Conservation (phyloP, 2,888 invertebrate species). For the Cryptosula pallasiana region DNA sequence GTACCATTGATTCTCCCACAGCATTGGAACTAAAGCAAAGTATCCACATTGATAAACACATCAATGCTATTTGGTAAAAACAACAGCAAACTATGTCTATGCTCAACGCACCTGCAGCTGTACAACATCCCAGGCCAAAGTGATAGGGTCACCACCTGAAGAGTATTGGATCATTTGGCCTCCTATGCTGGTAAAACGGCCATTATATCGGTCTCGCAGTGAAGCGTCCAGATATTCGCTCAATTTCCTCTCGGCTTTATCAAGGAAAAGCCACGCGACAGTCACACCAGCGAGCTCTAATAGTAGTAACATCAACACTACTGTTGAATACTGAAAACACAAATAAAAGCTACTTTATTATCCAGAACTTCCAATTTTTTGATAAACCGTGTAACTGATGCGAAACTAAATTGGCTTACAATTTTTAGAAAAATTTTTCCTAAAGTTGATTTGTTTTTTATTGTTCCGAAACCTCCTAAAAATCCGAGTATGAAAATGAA, state of each 20-base stretch:
- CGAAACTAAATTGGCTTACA: slow-evolving; percentile 8
- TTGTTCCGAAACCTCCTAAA: background rate
- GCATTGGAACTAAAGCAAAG: background rate
- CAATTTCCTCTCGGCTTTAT: slow-evolving; percentile 5
- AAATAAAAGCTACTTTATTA: too few relatives aligned
- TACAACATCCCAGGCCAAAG: slow-evolving; percentile 13
- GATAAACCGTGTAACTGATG: background rate
- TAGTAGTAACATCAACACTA: background rate
- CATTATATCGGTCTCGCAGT: background rate
- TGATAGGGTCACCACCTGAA: background rate
- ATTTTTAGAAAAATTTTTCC: slow-evolving; percentile 17
- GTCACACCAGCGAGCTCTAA: background rate
- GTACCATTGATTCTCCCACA: background rate
- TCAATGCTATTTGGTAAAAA: too few relatives aligned
- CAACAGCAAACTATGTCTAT: too few relatives aligned
- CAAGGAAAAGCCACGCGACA: slow-evolving; percentile 9
- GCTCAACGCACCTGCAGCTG: slow-evolving; percentile 3
- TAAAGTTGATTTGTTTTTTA: background rate
- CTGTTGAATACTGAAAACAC: slow-evolving; percentile 17
- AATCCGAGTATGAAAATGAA: background rate
- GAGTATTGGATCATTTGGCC: background rate
- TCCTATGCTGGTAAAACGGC: background rate
- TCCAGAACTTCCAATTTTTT: background rate
- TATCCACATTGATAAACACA: too few relatives aligned
- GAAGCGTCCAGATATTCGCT: background rate